Base-by-base conservation (phyloP, 2,113 vertebrate species). In the Burhinus oedicnemus region DNA sequence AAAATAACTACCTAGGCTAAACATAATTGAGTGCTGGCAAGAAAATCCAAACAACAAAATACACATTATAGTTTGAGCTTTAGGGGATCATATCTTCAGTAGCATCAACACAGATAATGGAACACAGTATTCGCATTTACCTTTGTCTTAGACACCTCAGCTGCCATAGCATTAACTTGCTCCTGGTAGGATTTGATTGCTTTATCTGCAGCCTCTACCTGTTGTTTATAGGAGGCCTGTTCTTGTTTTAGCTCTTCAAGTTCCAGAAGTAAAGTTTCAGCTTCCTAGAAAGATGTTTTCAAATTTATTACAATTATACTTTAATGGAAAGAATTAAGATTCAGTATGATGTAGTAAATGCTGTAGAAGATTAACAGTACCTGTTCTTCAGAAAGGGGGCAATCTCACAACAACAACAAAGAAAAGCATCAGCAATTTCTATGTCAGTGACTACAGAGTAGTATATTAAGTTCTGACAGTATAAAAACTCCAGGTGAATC, bases 191-290 rank as follows among this genome's bases (percentile, higher is more conserved):
- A 98, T 93, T 97, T 98, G 55, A 98, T 98, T 32, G 98, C 99
- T 97, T 99, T 98, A 22, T 98, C 98, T 34, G 98, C 96, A 92
- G 98, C 98, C 79, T 98, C 98, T 68, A 99, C 98, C 97, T 99
- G 99, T 89, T 99, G 98, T 87, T 99, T 94, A 38, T 97, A 99
- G 20, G 98, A 98, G 9, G 93, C 52, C 87, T 99, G 98, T 83
- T 99, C 99, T 93, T 98, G 97, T 95, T 96, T 98, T 69, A 99
- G 97, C 92, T 99, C 99, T 96, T 99, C 98, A 52, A 99, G 93
- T 97, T 99, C 99, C 91, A 99, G 95, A 71, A 97, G 82, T 87
- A 99, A 97, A 16, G 99, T 98, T 66, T 99, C 98, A 17, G 98
- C 97, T 97, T 99, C 99, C 99, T 99, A 93, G 27, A 96, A 4